A percentile compares a stretch with the other conserved stretches of the same genome.
Evolutionary conservation across 2,888 invertebrate genomes (phyloP).

Genomic region (Yponomeuta plumbellus): DNA sequence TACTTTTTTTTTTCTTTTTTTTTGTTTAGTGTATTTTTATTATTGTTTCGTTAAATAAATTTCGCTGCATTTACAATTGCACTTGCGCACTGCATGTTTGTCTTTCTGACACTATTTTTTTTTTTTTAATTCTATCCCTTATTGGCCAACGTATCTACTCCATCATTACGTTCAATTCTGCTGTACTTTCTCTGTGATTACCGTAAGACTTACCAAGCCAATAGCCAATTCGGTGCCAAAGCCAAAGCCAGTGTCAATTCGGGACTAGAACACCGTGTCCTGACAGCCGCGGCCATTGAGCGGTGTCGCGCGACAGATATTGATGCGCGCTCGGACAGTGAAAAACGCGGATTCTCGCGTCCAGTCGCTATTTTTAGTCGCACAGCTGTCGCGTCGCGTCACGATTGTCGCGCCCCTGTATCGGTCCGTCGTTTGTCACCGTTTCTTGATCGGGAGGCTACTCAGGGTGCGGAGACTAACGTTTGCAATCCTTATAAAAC

Average conservation of each 20-base stretch:
- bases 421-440: constrained; percentile 36
- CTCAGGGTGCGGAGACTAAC: background rate
- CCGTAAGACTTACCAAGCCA: background rate
- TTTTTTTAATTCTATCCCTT: too few relatives aligned
- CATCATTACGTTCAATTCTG: too few relatives aligned
- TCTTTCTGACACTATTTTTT: too few relatives aligned
- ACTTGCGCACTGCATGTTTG: too few relatives aligned
- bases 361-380: constrained; percentile 55
- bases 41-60: too few relatives aligned
- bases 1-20: too few relatives aligned
- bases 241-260: background rate
- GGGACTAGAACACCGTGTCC: background rate
- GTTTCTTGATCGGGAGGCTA: background rate
- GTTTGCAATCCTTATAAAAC: background rate
- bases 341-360: constrained; percentile 72
- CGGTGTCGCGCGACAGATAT: constrained; percentile 47
- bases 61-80: too few relatives aligned
- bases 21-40: too few relatives aligned
- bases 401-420: constrained; percentile 29
- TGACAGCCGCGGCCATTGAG: background rate
- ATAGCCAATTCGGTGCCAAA: background rate
- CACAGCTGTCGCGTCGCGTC: constrained; percentile 65
- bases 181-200: too few relatives aligned
- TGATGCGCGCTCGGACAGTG: constrained; percentile 71
- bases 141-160: too few relatives aligned